Evolutionary conservation across 2,888 invertebrate genomes (phyloP), one percentile per base, ranked within the genome.

Genomic region (Halictus quadricinctus): DNA sequence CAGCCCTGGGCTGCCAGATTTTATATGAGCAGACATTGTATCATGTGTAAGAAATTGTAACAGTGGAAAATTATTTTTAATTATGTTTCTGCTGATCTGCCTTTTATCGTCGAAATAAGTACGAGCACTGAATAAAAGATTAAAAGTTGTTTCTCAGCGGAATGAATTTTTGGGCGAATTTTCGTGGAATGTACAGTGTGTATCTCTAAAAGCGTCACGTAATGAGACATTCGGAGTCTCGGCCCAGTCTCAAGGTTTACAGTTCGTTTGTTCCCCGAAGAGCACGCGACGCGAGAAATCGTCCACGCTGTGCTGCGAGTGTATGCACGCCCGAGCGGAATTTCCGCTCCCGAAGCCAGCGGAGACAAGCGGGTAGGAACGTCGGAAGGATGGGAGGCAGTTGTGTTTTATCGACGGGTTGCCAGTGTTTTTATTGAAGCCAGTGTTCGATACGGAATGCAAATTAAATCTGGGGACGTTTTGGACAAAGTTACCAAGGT

Each of bases 361-460:
- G 36, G 54, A 21, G 76, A 76, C 46, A 25, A 15, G 13, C 29
- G 4, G 18, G 66, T 21, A 36, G 66, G 66, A 36, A 18, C 8
- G 66, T 3, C 36, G 36, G 36, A 18, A 36, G 66, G 10, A 36
- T 3, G 43, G 54, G 36, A 72, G 43, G 41, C 29, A 48, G 29
- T 54, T 36, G 58, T 5, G 60, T 25, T 85, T 76, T 74, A 76
- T 74, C 79, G 79, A 54, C 54, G 64, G 43, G 29, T 18, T 64
- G 12, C n/a, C 36, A 54, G 43, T 13, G 60, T 80, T 85, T 85
- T 84, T 84, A 85, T 80, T 75, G 72, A 77, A 76, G 58, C 25
- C 48, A 15, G 46, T 29, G 36, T 46, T 60, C 54, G 36, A 72
- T 18, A 29, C 2, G 72, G 60, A 50, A 70, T 66, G 48, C 66